These are phyloP conservation scores for Parauchenoglanis ngamensis DNA, from an alignment of 2,797 vertebrate species.

Conservation along the genomic window DNA sequence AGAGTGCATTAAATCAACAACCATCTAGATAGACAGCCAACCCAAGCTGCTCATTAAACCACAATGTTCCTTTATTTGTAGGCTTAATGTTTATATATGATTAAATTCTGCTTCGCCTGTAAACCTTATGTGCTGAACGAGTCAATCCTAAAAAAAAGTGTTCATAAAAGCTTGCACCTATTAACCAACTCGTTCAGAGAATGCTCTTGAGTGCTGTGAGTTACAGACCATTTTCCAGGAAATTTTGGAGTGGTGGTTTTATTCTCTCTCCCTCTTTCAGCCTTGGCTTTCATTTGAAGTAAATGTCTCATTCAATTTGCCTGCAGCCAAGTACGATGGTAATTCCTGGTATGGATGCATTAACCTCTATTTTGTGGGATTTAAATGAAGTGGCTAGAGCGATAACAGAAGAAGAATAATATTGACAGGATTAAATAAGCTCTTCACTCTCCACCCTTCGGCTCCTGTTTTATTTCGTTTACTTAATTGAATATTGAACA, in stretches of 20 bases:
- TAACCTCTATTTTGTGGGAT: conserved; percentile 52
- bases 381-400: conserved; percentile 50
- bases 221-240: conserved; percentile 14
- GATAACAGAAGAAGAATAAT: conserved; percentile 46
- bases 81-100: neutral
- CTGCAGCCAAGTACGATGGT: conserved; percentile 40
- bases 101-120: neutral
- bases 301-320: conserved; percentile 51
- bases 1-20: neutral
- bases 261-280: conserved; percentile 4
- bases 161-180: neutral
- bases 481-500: conserved; percentile 51
- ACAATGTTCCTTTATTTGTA: neutral
- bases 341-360: conserved; percentile 49
- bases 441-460: conserved; percentile 22
- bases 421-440: conserved; percentile 54
- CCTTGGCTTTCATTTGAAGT: conserved; percentile 35
- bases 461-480: conserved; percentile 47
- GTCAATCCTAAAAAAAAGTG: neutral
- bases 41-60: neutral
- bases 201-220: conserved; percentile 12
- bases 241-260: conserved; percentile 6
- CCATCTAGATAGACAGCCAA: neutral
- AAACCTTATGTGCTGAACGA: neutral
- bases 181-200: neutral